A percentile compares a stretch with the other conserved stretches of the same genome.
phyloP scores from a whole-genome alignment of 1,140 invertebrate species.

The Drosophila albomicans region DNA sequence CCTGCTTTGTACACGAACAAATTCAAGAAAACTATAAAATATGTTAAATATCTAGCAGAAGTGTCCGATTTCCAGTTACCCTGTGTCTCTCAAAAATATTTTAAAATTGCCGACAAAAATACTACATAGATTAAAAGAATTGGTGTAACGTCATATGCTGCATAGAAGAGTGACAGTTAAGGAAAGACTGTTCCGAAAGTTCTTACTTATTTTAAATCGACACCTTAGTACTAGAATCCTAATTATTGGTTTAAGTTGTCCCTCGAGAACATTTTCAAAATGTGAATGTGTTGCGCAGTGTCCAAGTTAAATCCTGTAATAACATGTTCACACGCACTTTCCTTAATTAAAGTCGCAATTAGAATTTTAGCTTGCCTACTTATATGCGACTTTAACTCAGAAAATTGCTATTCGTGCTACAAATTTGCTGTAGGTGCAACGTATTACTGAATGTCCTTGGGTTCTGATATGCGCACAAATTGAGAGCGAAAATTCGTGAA shows the following conservation, averaged over 20 bases:
- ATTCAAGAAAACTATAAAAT: constrained; percentile 19
- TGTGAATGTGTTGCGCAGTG: too few species aligned
- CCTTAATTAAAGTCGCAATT: constrained; percentile 9
- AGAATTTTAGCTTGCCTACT: neutral
- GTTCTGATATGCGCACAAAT: constrained; percentile 59
- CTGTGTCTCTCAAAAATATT: too few species aligned
- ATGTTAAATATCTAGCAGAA: too few species aligned
- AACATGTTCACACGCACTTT: neutral
- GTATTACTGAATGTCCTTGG: constrained; percentile 32
- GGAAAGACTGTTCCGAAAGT: too few species aligned
- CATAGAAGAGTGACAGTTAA: too few species aligned
- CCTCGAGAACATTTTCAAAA: constrained; percentile 5
- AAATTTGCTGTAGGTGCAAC: constrained; percentile 28
- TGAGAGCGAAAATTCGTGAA: constrained; percentile 48
- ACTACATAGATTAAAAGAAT: too few species aligned
- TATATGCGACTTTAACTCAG: neutral
- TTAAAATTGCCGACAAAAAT: too few species aligned
- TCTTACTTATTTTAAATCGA: too few species aligned
- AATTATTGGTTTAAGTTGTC: constrained; percentile 38
- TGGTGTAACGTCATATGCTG: too few species aligned
- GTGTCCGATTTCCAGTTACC: too few species aligned
- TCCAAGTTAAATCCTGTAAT: neutral
- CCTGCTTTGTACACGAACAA: constrained; percentile 5
- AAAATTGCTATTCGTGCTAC: constrained; percentile 18
- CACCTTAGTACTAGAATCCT: neutral